These are phyloP conservation scores for Melangyna quadrimaculata DNA, from an alignment of 2,888 invertebrate genomes.

Conservation along the genomic window DNA sequence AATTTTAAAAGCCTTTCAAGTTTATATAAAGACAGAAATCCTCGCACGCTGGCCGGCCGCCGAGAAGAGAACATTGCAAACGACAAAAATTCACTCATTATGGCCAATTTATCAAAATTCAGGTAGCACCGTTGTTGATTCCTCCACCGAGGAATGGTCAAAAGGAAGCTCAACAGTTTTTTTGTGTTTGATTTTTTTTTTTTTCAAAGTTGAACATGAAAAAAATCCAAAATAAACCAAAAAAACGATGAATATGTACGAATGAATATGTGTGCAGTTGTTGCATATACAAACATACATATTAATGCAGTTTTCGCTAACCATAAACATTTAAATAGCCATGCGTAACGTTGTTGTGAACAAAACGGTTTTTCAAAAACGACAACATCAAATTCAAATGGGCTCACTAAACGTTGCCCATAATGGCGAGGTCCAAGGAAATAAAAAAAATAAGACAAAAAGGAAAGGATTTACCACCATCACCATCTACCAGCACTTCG, in stretches of 20 bases:
- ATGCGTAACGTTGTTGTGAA: constrained; percentile 70
- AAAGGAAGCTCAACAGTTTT: constrained; percentile 51
- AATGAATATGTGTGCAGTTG: constrained; percentile 16
- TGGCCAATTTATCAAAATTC: constrained; percentile 72
- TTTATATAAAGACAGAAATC: constrained; percentile 51
- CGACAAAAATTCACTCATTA: constrained; percentile 72
- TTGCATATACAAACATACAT: constrained; percentile 36
- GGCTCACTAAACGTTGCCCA: constrained; percentile 60
- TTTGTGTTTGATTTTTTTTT: too few species aligned
- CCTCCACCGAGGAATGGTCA: constrained; percentile 59
- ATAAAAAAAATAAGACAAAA: constrained; percentile 2
- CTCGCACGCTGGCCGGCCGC: constrained; percentile 36
- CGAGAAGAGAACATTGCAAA: constrained; percentile 57
- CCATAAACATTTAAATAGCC: constrained; percentile 72
- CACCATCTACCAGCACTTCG: background rate
- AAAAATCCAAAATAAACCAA: background rate
- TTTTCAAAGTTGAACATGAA: background rate
- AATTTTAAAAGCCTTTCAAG: constrained; percentile 53
- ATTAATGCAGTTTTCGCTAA: constrained; percentile 70
- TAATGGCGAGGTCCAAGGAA: constrained; percentile 2
- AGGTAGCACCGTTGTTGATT: constrained; percentile 67
- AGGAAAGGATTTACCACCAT: constrained; percentile 33
- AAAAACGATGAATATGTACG: constrained; percentile 15
- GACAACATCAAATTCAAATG: constrained; percentile 71
- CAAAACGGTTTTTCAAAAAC: constrained; percentile 70